A percentile compares a stretch with the other conserved stretches of the same genome.
Conservation (phyloP, 2,113 vertebrate genomes). For the Vulpes lagopus region DNA sequence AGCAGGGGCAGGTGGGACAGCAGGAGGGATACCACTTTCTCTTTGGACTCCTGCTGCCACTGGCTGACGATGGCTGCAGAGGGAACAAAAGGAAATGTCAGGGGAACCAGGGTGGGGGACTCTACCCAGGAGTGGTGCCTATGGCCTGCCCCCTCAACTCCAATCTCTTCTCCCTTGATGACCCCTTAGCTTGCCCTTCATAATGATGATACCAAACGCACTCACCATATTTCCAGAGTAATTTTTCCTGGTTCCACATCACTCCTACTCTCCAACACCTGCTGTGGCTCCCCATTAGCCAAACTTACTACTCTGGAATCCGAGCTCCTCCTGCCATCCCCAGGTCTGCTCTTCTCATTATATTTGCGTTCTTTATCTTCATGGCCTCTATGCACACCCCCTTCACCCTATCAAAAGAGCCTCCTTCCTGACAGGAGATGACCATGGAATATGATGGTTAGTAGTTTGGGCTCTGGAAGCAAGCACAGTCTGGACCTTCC, state of each 20-base stretch:
- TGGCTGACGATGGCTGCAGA: slow-evolving; percentile 93
- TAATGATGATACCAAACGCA: not conserved
- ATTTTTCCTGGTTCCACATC: not conserved
- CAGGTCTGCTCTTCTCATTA: not conserved
- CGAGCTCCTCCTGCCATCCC: not conserved
- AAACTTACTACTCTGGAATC: not conserved
- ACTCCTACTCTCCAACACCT: slow-evolving; percentile 25
- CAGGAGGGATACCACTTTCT: slow-evolving; percentile 94
- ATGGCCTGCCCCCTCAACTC: not conserved
- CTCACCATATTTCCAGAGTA: not conserved
- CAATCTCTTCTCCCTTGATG: not conserved
- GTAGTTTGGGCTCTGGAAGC: not conserved
- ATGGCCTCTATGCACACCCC: not conserved
- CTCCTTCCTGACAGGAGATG: not conserved
- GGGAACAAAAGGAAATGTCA: slow-evolving; percentile 31
- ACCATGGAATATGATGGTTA: not conserved
- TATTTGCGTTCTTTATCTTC: not conserved
- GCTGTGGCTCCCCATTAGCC: not conserved
- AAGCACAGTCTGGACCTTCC: not conserved
- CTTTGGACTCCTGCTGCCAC: slow-evolving; percentile 96
- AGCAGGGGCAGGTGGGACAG: slow-evolving; percentile 95
- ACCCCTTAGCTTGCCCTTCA: not conserved
- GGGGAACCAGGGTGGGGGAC: not conserved
- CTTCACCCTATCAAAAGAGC: not conserved
- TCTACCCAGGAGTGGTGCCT: not conserved